Conservation (phyloP, 2,888 invertebrate genomes). For the Drosophila bunnanda region DNA sequence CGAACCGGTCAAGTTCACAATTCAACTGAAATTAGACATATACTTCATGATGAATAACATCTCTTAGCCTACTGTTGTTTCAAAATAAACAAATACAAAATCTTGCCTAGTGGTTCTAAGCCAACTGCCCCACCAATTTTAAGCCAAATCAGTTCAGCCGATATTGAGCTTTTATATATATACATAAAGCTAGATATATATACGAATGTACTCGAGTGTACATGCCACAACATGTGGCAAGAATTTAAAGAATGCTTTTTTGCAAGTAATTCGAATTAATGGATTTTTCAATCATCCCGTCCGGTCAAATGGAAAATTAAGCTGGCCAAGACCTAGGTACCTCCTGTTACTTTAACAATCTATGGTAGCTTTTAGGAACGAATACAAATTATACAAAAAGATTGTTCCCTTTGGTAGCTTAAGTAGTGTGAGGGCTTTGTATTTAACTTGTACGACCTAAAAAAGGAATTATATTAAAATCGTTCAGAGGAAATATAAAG, state of each 20-base stretch:
- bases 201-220: slow-evolving; percentile 3
- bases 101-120: no score
- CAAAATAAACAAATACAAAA: no score
- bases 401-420: neutral
- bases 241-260: slow-evolving; percentile 55
- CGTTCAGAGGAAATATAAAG: neutral
- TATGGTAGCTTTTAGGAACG: neutral
- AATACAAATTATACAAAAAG: neutral
- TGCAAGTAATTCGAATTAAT: slow-evolving; percentile 73
- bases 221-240: slow-evolving; percentile 37
- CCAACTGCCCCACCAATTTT: no score
- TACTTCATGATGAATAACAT: no score
- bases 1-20: no score
- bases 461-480: neutral
- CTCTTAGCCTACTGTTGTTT: no score
- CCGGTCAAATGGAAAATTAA: slow-evolving; percentile 24
- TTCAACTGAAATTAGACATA: no score
- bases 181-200: neutral
- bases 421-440: neutral
- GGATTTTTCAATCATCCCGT: slow-evolving; percentile 46
- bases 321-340: neutral
- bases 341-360: neutral
- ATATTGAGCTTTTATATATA: no score
- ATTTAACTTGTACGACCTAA: neutral
- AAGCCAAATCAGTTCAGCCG: neutral